phyloP scores from a whole-genome alignment of 1,140 invertebrate species.

The Druon quercuslanigerum region DNA sequence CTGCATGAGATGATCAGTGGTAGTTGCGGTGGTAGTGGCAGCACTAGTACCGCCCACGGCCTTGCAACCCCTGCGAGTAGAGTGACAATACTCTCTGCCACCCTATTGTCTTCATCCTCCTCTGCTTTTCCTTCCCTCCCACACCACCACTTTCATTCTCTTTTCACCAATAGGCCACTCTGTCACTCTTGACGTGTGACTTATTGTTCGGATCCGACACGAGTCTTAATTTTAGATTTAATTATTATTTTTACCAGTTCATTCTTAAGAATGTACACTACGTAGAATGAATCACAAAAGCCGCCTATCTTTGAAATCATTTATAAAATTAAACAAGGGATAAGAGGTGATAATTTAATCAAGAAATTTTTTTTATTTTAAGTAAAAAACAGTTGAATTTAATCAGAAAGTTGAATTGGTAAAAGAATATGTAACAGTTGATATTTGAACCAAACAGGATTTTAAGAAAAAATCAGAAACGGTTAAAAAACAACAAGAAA shows the following conservation, averaged over 20 bases:
- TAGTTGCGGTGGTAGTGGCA: slow-evolving; percentile 46
- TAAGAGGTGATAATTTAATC: too few species aligned
- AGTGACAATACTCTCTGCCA: slow-evolving; percentile 64
- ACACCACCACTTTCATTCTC: slow-evolving; percentile 14
- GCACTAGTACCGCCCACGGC: slow-evolving; percentile 58
- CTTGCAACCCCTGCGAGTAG: slow-evolving; percentile 59
- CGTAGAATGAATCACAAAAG: too few species aligned
- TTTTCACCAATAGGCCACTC: slow-evolving; percentile 18
- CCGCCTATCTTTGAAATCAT: too few species aligned
- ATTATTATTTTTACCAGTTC: slow-evolving; percentile 1
- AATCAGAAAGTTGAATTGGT: too few species aligned
- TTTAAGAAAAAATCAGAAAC: too few species aligned
- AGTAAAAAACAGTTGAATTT: too few species aligned
- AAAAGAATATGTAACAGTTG: too few species aligned
- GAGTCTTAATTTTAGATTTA: background rate
- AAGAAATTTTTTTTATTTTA: too few species aligned
- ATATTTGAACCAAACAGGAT: too few species aligned
- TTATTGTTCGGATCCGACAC: slow-evolving; percentile 21
- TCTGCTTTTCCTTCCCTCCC: slow-evolving; percentile 51
- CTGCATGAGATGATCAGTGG: slow-evolving; percentile 48
- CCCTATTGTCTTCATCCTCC: slow-evolving; percentile 53
- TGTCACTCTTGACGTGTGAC: slow-evolving; percentile 3
- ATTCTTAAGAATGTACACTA: background rate
- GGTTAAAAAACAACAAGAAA: too few species aligned
- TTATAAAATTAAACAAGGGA: too few species aligned